Base-by-base conservation (phyloP, 2,888 invertebrate species). In the Polyommatus iphigenia region DNA sequence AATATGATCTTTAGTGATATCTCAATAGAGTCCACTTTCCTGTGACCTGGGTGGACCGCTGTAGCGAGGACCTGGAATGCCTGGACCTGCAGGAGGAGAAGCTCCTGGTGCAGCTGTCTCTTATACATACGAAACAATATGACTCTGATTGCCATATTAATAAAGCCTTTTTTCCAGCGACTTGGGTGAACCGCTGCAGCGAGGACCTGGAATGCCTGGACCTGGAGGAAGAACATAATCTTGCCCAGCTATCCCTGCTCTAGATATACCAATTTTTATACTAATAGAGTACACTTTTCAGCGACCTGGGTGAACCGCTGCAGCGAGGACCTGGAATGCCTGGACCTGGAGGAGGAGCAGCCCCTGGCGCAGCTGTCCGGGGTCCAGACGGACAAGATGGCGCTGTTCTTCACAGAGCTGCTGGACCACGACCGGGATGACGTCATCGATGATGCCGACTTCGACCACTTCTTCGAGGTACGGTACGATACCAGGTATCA, bases 31-130 rank as follows among this genome's bases (percentile, higher is more conserved):
- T 10, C 41, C 15, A 32, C 24, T 7, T 57, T 57, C 20, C 88
- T 96, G 96, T 96, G 29, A 96, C 97, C 78, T 97, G 96, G 96
- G 96, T 97, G 79, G 96, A 96, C 88, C 94, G 96, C 77, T 96
- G 95, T 85, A 96, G 96, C 87, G 95, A 96, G 84, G 96, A 96
- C 84, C 92, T 95, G 79, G 94, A 94, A 81, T 94, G 94, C 81
- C 89, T 95, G 50, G 95, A 95, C 76, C 90, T 95, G 81, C 94
- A 95, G 80, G 92, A 94, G 78, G 95, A 95, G 79, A 94, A 94
- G 82, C 93, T 91, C 0, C 86, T 92, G 32, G 92, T 91, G 15
- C 88, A 89, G 79, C 91, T 96, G 80, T 95, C 96, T 41, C 41
- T 41, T 41, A 10, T 10, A 41, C 41, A 41, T 41, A 10, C 1